Base-by-base conservation (phyloP, 2,888 invertebrate species). In the Hypomecis atomaria region DNA sequence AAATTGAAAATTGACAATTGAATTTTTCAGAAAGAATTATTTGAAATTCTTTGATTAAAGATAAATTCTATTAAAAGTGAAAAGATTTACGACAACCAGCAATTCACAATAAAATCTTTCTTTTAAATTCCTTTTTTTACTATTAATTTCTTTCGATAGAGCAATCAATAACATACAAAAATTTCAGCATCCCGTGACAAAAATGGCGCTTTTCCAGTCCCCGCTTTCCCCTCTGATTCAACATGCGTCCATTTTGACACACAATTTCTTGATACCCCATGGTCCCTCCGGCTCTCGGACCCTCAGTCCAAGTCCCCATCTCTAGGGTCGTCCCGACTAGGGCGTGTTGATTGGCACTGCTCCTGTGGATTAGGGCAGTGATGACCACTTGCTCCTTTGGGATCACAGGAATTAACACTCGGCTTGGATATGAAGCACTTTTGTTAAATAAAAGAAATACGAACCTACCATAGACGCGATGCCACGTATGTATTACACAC, bases 311-410 rank as follows among this genome's bases (percentile, higher is more conserved):
- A 61, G 71, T 44, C 80, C 81, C 61, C 67, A 73, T 77, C 75
- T 79, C 82, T 75, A 67, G 77, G 76, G 70, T 68, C 62, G 71
- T 78, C 79, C 77, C 83, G 76, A 66, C 71, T 70, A 74, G 78
- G 83, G 79, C 81, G 89, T 89, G 92, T 89, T 91, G 92, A 92
- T 91, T 92, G 91, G 88, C 76, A 83, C 81, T 79, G 84, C 87
- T 86, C 78, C 78, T 87, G 79, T 87, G 89, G 89, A 91, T 92
- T 90, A 91, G 84, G 85, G 78, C 76, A 73, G 73, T 71, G 84
- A 86, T 90, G 89, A 88, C 90, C 90, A 89, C 88, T 88, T 79
- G 78, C 77, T 83, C 75, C 73, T 72, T 62, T 69, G 87, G 87
- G 89, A 87, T 84, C 85, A 79, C 74, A 72, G 79, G 84, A 78